Conservation (phyloP, 1,140 invertebrate genomes). For the Tetragonula clypearis region DNA sequence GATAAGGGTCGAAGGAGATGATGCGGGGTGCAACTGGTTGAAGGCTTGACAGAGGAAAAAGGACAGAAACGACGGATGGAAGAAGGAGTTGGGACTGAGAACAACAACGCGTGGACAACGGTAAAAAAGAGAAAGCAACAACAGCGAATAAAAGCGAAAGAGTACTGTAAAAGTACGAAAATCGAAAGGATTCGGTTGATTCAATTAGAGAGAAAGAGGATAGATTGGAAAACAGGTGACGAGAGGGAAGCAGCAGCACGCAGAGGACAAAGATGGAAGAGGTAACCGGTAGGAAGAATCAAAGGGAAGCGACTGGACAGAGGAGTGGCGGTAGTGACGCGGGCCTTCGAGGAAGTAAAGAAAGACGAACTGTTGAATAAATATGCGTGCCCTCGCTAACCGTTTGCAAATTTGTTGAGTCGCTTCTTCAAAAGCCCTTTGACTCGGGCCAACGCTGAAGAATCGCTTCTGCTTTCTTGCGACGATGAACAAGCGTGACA, state of each 20-base stretch:
- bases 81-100: no score
- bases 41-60: slow-evolving; percentile 9
- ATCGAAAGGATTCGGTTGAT: background rate
- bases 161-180: background rate
- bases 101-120: background rate
- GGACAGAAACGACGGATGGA: no score
- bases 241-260: background rate
- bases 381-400: slow-evolving; percentile 63
- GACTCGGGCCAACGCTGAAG: slow-evolving; percentile 6
- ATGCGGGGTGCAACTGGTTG: background rate
- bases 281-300: background rate
- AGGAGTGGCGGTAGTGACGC: background rate
- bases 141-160: background rate
- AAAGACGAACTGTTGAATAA: slow-evolving; percentile 61
- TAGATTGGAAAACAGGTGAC: no score
- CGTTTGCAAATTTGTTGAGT: slow-evolving; percentile 68
- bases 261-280: background rate
- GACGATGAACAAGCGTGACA: no score
- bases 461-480: background rate
- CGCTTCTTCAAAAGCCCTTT: slow-evolving; percentile 40
- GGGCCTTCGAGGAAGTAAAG: slow-evolving; percentile 47
- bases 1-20: slow-evolving; percentile 13
- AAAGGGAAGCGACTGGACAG: slow-evolving; percentile 20
- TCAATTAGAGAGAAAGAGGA: background rate
- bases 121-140: background rate